These are phyloP conservation scores for Rhagoletis zephyria DNA, from an alignment of 1,140 invertebrate genomes.

Conservation along the genomic window DNA sequence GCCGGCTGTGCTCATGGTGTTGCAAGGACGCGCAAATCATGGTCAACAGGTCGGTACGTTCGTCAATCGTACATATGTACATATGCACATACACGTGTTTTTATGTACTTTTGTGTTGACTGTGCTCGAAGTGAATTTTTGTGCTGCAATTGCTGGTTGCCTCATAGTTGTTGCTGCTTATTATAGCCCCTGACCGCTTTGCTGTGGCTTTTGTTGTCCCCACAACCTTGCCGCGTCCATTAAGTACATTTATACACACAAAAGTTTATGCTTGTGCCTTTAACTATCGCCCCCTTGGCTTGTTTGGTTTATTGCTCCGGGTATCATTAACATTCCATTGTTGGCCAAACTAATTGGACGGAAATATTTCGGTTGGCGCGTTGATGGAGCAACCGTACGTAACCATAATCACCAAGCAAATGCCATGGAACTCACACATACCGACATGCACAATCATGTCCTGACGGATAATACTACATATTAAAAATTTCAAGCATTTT, in stretches of 20 bases:
- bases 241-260: neutral
- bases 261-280: neutral
- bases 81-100: neutral
- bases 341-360: conserved; percentile 50
- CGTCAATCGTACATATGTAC: neutral
- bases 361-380: conserved; percentile 45
- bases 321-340: conserved; percentile 52
- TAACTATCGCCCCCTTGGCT: neutral
- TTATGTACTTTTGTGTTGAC: neutral
- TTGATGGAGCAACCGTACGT: conserved; percentile 40
- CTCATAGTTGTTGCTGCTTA: conserved; percentile 19
- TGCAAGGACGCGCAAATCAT: neutral
- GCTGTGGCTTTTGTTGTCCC: neutral
- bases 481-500: neutral
- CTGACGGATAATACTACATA: conserved; percentile 35
- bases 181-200: neutral
- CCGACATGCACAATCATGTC: conserved; percentile 11
- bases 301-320: conserved; percentile 48
- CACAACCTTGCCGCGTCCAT: neutral
- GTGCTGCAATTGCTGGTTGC: conserved; percentile 26
- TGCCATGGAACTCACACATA: neutral
- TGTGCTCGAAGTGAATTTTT: neutral
- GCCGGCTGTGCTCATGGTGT: neutral
- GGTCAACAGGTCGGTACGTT: conserved; percentile 5
- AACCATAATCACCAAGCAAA: conserved; percentile 3